Base-by-base conservation (phyloP, 1,140 invertebrate species). In the Patella vulgata region DNA sequence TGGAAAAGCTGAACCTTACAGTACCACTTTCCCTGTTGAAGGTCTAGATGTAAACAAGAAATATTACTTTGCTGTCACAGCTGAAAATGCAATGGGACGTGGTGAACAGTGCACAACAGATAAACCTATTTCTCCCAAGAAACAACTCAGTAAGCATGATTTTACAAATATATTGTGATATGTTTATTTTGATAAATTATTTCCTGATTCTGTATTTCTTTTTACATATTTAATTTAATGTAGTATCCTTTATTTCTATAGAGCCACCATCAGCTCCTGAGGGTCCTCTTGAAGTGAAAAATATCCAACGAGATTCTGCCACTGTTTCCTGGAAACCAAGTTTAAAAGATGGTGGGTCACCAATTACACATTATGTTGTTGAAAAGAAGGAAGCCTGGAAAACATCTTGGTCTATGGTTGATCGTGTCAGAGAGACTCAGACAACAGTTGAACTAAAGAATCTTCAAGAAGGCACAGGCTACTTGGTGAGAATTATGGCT, bases 31-130 rank as follows among this genome's bases (percentile, higher is more conserved):
- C 79, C 91, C 90, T 19, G 94, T 96, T 0, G 93, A 96, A 82
- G 95, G 95, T 3, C 85, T 99, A 6, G 92, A 93, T 0, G 93
- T 96, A 82, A 92, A 93, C 54, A 94, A 97, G 79, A 95, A 97
- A 82, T 99, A 99, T 78, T 88, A 95, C 70, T 99, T 99, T 88
- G 88, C 95, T 65, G 91, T 99, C 1, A 92, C 94, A 88, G 97
- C 97, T 19, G 94, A 94, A 19, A 99, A 99, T 85, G 95, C 97
- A 33, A 96, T 97, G 77, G 97, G 97, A 14, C 91, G 94, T 83
- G 95, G 97, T 74, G 91, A 93, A 54, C 91, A 94, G 17, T 85
- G 97, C 14, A 92, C 95, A 77, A 94, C 94, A 4, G 86, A 89
- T 5, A 95, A 95, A 84, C 93, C 96, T 0, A 91, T 98, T 63